Evolutionary conservation across 2,113 vertebrate genomes (phyloP), one percentile per base, ranked within the genome.

Genomic region (Uria lomvia): DNA sequence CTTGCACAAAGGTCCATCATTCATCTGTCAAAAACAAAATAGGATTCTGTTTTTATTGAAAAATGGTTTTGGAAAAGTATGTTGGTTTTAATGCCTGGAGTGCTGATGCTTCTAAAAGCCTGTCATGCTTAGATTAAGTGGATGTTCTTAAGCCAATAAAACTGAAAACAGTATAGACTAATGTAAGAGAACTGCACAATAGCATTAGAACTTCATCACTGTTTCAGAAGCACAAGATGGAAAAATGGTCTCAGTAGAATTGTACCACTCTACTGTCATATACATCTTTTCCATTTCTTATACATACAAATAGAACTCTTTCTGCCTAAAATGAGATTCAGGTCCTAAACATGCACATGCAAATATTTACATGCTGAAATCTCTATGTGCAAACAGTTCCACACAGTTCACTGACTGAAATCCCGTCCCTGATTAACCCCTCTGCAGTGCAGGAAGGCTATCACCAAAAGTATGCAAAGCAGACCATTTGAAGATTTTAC

Each of bases 1-100:
- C 94, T 99, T 99, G 97, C 99, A 99, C 96, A 99, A 80, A 47
- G 99, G 99, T 17, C 99, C 99, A 86, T 99, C 99, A 91, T 99
- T 99, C 99, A 99, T 99, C 99, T 99, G 98, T 96, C 85, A 91
- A 93, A 98, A 96, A 97, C 74, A 95, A 81, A 98, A 96, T 10
- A 82, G 59, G 89, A 94, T 94, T 94, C 58, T 75, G 42, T 40
- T 94, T 94, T 96, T 89, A 97, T 12, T 88, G 77, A 94, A 86
- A 96, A 95, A 87, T 40, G 29, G 30, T 27, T 93, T 86, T 71
- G 45, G 16, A 93, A 94, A 96, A 96, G 79, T 71, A 59, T 56
- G 43, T 90, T 94, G 81, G 91, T 70, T 97, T 97, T 96, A 96
- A 96, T 62, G 95, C 93, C 84, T 20, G 5, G 43, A 97, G 84